phyloP scores from a whole-genome alignment of 2,797 vertebrate species.

The Okamejei kenojei region DNA sequence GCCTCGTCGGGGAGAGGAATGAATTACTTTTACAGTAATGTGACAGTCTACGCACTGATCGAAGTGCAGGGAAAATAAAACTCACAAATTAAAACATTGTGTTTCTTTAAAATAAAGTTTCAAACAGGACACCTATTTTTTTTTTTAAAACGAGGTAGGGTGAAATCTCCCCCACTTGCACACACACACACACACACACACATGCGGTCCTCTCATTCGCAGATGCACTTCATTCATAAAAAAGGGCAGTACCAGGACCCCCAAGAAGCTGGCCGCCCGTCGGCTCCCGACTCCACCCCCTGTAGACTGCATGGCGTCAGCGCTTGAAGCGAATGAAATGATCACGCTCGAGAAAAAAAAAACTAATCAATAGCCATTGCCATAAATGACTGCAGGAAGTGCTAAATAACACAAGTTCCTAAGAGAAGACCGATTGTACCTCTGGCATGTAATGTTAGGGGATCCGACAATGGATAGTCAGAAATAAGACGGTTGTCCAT shows the following conservation, averaged over 20 bases:
- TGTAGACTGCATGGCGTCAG: constrained; percentile 70
- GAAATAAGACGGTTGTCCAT: too few relatives aligned
- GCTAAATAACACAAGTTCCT: constrained; percentile 46
- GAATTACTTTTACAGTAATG: constrained; percentile 28
- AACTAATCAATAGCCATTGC: constrained; percentile 54
- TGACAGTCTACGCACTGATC: constrained; percentile 8
- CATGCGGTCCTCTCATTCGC: constrained; percentile 53
- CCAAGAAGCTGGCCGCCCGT: constrained; percentile 51
- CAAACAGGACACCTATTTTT: constrained; percentile 21
- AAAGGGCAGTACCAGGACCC: constrained; percentile 49
- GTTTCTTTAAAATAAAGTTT: constrained; percentile 24
- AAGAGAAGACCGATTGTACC: constrained; percentile 51
- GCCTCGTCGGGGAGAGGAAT: constrained; percentile 38
- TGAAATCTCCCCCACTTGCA: neutral
- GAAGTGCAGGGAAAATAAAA: neutral
- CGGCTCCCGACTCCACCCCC: constrained; percentile 46
- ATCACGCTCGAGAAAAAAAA: constrained; percentile 43
- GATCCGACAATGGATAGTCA: neutral
- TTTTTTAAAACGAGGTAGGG: neutral
- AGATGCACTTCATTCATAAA: constrained; percentile 65
- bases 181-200: neutral
- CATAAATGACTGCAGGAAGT: constrained; percentile 58
- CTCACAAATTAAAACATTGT: constrained; percentile 22
- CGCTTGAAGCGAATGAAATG: constrained; percentile 55
- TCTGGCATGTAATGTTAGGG: neutral